Conservation (phyloP, 2,888 invertebrate genomes). For the Torymus aiolomorphi region DNA sequence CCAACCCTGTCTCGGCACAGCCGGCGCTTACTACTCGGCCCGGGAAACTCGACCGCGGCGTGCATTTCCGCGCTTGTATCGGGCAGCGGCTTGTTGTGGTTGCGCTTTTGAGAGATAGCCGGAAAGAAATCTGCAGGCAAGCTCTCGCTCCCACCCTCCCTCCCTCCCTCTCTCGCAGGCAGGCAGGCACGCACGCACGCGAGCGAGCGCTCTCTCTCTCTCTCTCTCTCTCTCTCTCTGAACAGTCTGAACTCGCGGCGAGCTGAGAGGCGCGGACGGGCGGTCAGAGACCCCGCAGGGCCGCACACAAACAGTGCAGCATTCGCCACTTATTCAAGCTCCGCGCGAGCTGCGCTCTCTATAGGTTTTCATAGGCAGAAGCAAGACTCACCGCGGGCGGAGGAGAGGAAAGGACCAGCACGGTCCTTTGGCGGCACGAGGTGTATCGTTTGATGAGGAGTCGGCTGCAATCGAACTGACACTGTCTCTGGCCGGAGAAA, state of each 20-base stretch:
- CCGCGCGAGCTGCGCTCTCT: conserved; percentile 7
- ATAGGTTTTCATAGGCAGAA: no score
- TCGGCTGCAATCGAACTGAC: no score
- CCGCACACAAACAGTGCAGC: conserved; percentile 73
- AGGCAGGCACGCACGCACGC: no score
- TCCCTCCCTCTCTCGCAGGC: background rate
- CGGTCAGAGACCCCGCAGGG: conserved; percentile 76
- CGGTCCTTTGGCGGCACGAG: no score
- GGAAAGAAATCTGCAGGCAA: conserved; percentile 6
- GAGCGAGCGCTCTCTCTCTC: background rate
- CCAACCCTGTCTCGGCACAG: no score
- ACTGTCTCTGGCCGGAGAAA: no score
- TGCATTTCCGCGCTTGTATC: no score
- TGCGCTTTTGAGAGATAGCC: background rate
- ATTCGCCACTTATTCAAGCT: conserved; percentile 71
- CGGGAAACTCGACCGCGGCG: no score
- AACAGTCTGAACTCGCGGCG: conserved; percentile 58
- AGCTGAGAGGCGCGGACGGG: conserved; percentile 75
- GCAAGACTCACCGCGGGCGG: conserved; percentile 15
- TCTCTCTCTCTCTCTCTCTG: conserved; percentile 11
- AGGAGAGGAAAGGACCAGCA: no score
- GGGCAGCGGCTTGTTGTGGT: no score
- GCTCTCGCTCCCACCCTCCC: conserved; percentile 13
- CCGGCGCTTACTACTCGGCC: no score
- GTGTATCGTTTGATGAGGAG: no score